A percentile compares a stretch with the other conserved stretches of the same genome.
These are phyloP conservation scores for Lutjanus erythropterus DNA, from an alignment of 2,113 vertebrate species.

Conservation along the genomic window DNA sequence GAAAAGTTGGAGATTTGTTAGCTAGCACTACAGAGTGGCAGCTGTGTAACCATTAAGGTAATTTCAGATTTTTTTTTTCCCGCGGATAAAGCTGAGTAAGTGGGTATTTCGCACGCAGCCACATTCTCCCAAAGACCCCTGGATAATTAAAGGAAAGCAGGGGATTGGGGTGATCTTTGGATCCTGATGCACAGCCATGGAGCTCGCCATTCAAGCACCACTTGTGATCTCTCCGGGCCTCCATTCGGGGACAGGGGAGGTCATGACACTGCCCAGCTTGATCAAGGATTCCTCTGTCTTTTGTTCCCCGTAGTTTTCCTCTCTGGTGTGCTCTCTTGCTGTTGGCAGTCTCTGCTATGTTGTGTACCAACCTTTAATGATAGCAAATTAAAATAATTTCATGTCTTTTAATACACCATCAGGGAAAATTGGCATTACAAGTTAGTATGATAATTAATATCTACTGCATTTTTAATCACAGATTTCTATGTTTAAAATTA, in stretches of 20 bases:
- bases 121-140: conserved; percentile 35
- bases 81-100: conserved; percentile 29
- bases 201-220: conserved; percentile 52
- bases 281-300: conserved; percentile 54
- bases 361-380: conserved; percentile 38
- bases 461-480: conserved; percentile 59
- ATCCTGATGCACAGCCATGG: conserved; percentile 64
- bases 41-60: conserved; percentile 33
- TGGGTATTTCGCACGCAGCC: conserved; percentile 21
- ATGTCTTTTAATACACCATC: conserved; percentile 36
- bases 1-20: neutral
- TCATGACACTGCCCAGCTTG: conserved; percentile 49
- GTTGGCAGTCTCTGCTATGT: conserved; percentile 16
- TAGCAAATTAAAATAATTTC: conserved; percentile 27
- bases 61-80: neutral
- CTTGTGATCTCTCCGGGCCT: conserved; percentile 51
- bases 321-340: conserved; percentile 25
- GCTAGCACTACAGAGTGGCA: conserved; percentile 4
- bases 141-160: conserved; percentile 68
- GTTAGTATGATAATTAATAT: conserved; percentile 60
- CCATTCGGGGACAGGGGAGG: conserved; percentile 35
- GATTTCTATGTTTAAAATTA: conserved; percentile 37
- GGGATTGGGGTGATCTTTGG: conserved; percentile 49
- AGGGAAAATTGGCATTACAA: conserved; percentile 34
- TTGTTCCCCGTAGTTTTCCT: conserved; percentile 39